Percentiles rank a stretch among this genome's conserved stretches.
Conservation (phyloP, 1,140 invertebrate genomes). For the Reticulitermes speratus region DNA sequence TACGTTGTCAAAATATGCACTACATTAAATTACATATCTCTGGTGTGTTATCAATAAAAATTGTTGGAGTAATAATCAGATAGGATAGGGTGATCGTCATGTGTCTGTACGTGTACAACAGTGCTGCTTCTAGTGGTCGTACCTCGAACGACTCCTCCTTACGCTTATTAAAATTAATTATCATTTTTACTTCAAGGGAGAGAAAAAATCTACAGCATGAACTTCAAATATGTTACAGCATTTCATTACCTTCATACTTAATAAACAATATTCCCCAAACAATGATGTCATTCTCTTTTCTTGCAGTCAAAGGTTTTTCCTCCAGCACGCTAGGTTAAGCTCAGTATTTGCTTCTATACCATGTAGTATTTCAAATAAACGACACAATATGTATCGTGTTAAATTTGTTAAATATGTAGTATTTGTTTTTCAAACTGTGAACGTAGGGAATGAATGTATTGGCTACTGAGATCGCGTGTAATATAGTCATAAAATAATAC, state of each 20-base stretch:
- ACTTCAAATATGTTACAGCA: background rate
- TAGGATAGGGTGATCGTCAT: background rate
- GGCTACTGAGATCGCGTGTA: no score
- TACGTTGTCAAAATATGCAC: background rate
- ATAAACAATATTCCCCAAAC: background rate
- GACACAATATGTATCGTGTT: no score
- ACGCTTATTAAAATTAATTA: constrained; percentile 20
- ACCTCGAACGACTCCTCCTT: background rate
- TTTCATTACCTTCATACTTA: background rate
- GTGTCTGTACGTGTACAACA: background rate
- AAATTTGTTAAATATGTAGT: no score
- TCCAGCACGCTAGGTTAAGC: no score
- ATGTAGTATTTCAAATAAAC: no score
- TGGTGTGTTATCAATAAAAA: background rate
- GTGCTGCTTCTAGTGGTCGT: background rate
- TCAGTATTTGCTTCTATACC: no score
- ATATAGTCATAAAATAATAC: no score
- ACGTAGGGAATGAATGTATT: no score
- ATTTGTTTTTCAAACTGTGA: no score
- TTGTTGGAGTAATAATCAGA: background rate
- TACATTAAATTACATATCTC: background rate
- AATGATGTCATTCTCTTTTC: no score
- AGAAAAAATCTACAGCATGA: background rate
- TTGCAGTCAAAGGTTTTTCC: no score
- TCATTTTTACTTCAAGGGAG: background rate